Base-by-base conservation (phyloP, 2,888 invertebrate genomes). In the Dendrolimus pini region DNA sequence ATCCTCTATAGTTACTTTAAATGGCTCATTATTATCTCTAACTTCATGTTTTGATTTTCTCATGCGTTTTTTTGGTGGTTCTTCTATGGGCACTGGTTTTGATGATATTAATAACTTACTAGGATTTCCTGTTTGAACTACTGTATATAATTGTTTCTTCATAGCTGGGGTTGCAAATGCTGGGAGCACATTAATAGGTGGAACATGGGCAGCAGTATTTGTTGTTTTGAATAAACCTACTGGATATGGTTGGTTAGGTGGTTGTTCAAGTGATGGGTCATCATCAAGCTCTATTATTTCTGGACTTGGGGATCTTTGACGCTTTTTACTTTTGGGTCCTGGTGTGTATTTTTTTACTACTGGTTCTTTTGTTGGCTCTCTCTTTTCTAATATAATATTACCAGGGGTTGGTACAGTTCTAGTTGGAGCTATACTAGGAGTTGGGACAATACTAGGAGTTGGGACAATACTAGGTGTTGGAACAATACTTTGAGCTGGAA, bases 61-160 rank as follows among this genome's bases (percentile, higher is more conserved):
- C 13, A 59, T 58, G 41, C 72, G 75, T 65, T 84, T 89, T 62
- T 76, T 85, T 7, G 73, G 65, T 1, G 64, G 59, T 54, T 81
- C 82, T 14, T 72, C 77, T 0, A 64, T 61, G 1, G 60, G 64
- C 1, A 68, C 63, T 59, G 85, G 71, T 72, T 88, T 89, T 3
- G 85, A 79, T n/a, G 90, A 89, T 74, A 90, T 89, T 14, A 90
- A 62, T 52, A 90, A 66, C 72, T 90, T 90, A 64, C 82, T 88
- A 0, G 89, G 90, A 66, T 90, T 82, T 0, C 82, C 86, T 13
- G 90, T 90, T 69, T 85, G 87, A 1, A 89, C 83, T 54, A 90
- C 75, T 14, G 85, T 86, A 59, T 89, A 90, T 0, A 87, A 85
- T 58, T 88, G 90, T 60, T 90, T 90, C 62, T 86, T 89, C 78